phyloP scores from a whole-genome alignment of 2,113 vertebrate species.

The Catharus bicknelli region DNA sequence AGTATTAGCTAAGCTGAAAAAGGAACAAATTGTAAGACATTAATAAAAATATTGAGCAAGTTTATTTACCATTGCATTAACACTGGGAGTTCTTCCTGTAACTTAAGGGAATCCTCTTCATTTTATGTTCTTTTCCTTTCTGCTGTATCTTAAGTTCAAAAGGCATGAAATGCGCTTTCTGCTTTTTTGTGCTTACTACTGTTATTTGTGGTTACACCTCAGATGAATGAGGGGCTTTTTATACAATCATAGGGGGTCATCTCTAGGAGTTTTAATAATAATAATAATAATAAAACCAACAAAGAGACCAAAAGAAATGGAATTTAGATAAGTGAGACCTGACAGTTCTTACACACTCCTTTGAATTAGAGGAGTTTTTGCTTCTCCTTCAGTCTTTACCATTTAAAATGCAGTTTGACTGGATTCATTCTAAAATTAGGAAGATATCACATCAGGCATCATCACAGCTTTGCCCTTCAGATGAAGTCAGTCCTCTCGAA shows the following conservation, averaged over 20 bases:
- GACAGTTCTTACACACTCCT: background rate
- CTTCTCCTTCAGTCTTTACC: background rate
- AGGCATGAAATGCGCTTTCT: background rate
- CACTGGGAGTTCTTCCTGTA: background rate
- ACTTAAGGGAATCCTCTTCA: background rate
- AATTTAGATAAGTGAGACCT: background rate
- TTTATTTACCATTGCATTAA: background rate
- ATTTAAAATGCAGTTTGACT: conserved; percentile 6
- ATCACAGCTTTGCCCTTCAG: background rate
- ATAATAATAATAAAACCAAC: background rate
- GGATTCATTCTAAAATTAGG: background rate
- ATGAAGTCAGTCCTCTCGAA: background rate
- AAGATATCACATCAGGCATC: background rate
- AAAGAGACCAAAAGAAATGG: background rate
- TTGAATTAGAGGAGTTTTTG: background rate
- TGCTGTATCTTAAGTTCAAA: background rate
- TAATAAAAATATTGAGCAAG: background rate
- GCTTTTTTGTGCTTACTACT: background rate
- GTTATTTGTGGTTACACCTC: background rate
- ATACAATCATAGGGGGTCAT: background rate
- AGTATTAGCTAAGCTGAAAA: background rate
- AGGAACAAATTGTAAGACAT: background rate
- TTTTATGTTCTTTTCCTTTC: background rate
- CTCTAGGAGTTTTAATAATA: background rate
- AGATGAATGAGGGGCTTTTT: background rate